Evolutionary conservation across 2,797 vertebrate species (phyloP).

Genomic region (Eurystomus glaucurus): DNA sequence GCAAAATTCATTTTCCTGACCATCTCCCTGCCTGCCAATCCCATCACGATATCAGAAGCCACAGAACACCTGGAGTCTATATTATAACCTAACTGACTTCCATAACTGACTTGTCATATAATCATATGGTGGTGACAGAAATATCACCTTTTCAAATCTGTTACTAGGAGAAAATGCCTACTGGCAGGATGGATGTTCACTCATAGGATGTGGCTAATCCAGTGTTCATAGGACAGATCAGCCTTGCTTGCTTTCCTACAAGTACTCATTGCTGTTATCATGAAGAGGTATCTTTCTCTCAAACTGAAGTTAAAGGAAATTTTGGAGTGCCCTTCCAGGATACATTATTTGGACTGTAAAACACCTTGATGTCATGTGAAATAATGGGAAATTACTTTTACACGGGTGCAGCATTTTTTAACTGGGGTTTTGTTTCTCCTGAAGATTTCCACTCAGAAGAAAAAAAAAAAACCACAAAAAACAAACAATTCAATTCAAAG

Average conservation of each 20-base stretch:
- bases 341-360: background rate
- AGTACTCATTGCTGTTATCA: background rate
- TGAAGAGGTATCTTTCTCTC: background rate
- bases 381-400: background rate
- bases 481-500: background rate
- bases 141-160: background rate
- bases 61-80: background rate
- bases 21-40: background rate
- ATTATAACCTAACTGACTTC: background rate
- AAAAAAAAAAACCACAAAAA: background rate
- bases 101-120: background rate
- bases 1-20: background rate
- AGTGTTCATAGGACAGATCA: background rate
- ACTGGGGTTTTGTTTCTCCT: background rate
- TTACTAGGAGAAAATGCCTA: background rate
- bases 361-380: background rate
- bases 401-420: background rate
- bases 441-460: background rate
- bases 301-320: background rate
- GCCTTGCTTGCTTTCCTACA: background rate
- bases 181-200: background rate
- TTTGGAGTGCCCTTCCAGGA: background rate
- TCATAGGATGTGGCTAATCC: background rate
- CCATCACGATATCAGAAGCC: background rate
- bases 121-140: background rate